phyloP scores from a whole-genome alignment of 2,797 vertebrate species.

The Rhinatrema bivittatum region DNA sequence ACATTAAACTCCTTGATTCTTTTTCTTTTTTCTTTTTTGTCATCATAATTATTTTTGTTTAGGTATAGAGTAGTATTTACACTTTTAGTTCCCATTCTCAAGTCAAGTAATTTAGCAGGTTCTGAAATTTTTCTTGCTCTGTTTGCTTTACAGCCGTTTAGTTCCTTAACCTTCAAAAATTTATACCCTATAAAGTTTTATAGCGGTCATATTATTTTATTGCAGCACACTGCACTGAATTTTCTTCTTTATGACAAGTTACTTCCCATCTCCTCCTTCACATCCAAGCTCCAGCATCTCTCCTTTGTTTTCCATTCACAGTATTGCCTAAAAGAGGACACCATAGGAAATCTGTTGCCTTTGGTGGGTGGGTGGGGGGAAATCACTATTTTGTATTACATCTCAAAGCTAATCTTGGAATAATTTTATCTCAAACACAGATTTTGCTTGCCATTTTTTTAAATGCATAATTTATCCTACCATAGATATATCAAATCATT shows the following conservation, averaged over 20 bases:
- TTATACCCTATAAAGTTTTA: conserved; percentile 99
- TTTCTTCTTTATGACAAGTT: conserved; percentile 78
- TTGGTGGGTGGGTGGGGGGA: no score
- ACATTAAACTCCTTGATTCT: conserved; percentile 18
- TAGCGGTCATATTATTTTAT: conserved; percentile 98
- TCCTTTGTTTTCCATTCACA: conserved; percentile 63
- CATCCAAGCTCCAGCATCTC: conserved; percentile 50
- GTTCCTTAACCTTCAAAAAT: conserved; percentile 98
- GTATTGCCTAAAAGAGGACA: conserved; percentile 15
- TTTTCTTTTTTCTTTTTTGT: background rate
- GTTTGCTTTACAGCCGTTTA: conserved; percentile 97
- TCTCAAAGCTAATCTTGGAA: no score
- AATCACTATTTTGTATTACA: no score
- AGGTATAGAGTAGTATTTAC: background rate
- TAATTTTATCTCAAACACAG: no score
- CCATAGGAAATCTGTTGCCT: no score
- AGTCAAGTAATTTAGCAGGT: conserved; percentile 53
- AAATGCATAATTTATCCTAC: no score
- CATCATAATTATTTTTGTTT: no score
- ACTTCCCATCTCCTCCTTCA: conserved; percentile 58
- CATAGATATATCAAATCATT: no score
- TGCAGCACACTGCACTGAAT: conserved; percentile 77
- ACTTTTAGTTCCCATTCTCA: conserved; percentile 20
- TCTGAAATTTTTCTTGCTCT: conserved; percentile 67
- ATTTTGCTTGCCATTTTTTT: no score